These are phyloP conservation scores for Epinephelus coioides DNA, from an alignment of 2,797 vertebrate species.

Conservation along the genomic window DNA sequence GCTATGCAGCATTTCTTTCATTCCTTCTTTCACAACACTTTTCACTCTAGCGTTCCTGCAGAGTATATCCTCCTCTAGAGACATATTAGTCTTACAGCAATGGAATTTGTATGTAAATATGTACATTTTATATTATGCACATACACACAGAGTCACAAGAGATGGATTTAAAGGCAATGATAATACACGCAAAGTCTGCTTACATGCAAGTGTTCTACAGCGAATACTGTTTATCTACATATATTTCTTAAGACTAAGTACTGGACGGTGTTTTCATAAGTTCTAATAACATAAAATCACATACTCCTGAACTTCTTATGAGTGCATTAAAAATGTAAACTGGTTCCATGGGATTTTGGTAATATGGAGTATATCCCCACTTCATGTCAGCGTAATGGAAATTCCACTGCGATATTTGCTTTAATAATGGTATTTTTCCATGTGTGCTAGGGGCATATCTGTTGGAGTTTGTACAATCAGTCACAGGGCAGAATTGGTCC, in stretches of 20 bases:
- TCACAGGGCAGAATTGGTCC: constrained; percentile 55
- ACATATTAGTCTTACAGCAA: constrained; percentile 12
- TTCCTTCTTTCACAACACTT: neutral
- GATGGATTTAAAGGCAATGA: constrained; percentile 1
- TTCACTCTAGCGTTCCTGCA: constrained; percentile 2
- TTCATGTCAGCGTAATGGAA: constrained; percentile 58
- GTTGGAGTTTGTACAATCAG: constrained; percentile 62
- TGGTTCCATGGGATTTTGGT: constrained; percentile 51
- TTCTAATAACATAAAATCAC: constrained; percentile 13
- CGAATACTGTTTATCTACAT: neutral
- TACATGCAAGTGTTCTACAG: neutral
- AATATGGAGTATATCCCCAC: constrained; percentile 31
- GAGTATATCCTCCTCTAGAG: constrained; percentile 18
- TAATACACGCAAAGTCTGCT: neutral
- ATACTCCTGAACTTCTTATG: constrained; percentile 22
- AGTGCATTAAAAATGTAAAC: constrained; percentile 50
- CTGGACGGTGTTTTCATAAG: constrained; percentile 18
- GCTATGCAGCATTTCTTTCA: neutral
- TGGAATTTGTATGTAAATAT: constrained; percentile 18
- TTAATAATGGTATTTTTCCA: constrained; percentile 68
- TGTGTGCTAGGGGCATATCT: constrained; percentile 59
- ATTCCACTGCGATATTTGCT: constrained; percentile 62
- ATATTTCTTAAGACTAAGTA: neutral
- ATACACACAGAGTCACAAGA: constrained; percentile 4
- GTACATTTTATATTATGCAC: constrained; percentile 12